Evolutionary conservation across 2,888 invertebrate species (phyloP), one percentile per base, ranked within the genome.

Genomic region (Colletes collaris): DNA sequence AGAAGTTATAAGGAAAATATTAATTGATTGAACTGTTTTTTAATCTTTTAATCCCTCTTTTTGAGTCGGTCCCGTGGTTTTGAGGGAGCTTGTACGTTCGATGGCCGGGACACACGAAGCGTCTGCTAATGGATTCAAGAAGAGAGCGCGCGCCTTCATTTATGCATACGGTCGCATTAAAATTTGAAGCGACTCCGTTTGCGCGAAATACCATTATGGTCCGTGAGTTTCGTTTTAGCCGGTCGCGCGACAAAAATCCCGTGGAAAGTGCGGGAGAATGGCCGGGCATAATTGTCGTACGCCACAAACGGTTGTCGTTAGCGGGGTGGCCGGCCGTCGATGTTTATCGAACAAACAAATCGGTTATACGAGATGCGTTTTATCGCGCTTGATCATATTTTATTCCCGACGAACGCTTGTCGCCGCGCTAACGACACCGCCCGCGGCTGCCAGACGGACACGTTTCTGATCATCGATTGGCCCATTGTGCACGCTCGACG

Each of bases 281-380:
- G 56, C 59, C 46, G 6, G 52, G 19, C 66, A 52, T 72, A 71
- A 74, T 81, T 74, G 70, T 71, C 70, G 52, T 46, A 7, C 53
- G 53, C 55, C 62, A 50, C 76, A 62, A 82, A 79, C 65, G 72
- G 13, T 4, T 65, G 62, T 71, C 68, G 58, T 82, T 83, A 67
- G 79, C 63, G 3, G 44, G 40, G 10, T 53, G 58, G 55, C 40
- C 40, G 19, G 46, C 59, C 27, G 46, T 13, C n/a, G 66, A 63
- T 68, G 55, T 83, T 83, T 80, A 74, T 52, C 68, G 69, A 16
- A 49, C 66, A 53, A 82, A 82, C 76, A 65, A 80, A 58, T 66
- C 64, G 72, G 35, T 75, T 35, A 58, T 46, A 44, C 46, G 53
- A 52, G 27, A 2, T 56, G 1, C 58, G 55, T 75, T 75, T 64